phyloP scores from a whole-genome alignment of 2,888 invertebrate genomes.

The Melieria omissa region DNA sequence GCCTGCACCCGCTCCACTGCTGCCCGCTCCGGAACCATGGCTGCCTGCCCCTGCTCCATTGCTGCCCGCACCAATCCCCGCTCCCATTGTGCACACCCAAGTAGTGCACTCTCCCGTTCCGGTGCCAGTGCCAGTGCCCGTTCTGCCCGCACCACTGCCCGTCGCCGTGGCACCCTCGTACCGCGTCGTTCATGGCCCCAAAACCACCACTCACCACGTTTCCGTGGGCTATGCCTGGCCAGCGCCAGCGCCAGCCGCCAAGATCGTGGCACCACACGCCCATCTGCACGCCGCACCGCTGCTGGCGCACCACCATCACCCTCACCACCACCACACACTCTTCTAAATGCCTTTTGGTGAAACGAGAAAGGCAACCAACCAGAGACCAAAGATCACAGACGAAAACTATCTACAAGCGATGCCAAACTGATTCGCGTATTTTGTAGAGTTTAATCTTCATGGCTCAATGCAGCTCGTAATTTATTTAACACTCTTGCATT shows the following conservation, averaged over 20 bases:
- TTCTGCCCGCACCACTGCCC: constrained; percentile 38
- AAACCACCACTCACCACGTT: constrained; percentile 60
- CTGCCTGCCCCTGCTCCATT: constrained; percentile 46
- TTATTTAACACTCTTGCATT: constrained; percentile 18
- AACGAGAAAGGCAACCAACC: constrained; percentile 36
- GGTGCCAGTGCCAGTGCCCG: constrained; percentile 20
- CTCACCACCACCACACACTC: constrained; percentile 54
- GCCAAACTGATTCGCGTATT: constrained; percentile 23
- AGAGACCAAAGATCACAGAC: constrained; percentile 16
- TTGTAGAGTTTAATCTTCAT: constrained; percentile 8
- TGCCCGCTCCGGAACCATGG: constrained; percentile 44
- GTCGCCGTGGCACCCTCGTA: constrained; percentile 48
- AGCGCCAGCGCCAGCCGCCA: constrained; percentile 43
- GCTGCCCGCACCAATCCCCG: constrained; percentile 42
- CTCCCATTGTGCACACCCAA: neutral
- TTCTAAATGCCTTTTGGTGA: constrained; percentile 47
- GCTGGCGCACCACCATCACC: constrained; percentile 54
- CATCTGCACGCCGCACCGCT: constrained; percentile 54
- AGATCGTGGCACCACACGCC: constrained; percentile 45
- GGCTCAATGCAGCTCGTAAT: constrained; percentile 6
- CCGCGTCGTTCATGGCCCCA: constrained; percentile 61
- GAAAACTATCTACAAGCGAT: neutral
- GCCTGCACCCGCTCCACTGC: constrained; percentile 45
- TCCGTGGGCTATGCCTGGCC: constrained; percentile 62
- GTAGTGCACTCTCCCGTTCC: constrained; percentile 21